These are phyloP conservation scores for Germaria angustata DNA, from an alignment of 2,888 invertebrate genomes.

Conservation along the genomic window DNA sequence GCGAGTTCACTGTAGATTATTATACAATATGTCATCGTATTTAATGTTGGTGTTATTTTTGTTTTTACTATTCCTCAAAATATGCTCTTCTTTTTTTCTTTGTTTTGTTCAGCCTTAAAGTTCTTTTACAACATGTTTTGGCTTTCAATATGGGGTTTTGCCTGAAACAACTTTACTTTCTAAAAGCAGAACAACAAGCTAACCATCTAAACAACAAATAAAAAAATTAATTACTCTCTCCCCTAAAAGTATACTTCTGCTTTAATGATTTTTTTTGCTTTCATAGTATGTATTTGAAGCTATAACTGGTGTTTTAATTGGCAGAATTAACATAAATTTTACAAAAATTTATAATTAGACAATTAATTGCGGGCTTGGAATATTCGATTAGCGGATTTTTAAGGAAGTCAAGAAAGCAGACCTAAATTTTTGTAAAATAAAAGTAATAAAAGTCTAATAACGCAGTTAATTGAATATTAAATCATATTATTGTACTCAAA, in stretches of 20 bases:
- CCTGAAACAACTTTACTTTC: neutral
- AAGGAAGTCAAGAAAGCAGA: neutral
- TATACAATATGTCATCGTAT: slow-evolving; percentile 20
- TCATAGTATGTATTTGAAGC: neutral
- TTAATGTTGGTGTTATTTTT: neutral
- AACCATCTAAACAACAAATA: slow-evolving; percentile 3
- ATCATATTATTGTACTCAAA: no score
- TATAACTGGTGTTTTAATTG: slow-evolving; percentile 39
- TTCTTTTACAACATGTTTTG: neutral
- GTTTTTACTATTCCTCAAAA: neutral
- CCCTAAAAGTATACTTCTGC: slow-evolving; percentile 29
- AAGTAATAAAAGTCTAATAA: neutral
- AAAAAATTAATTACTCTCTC: slow-evolving; percentile 24
- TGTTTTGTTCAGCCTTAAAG: neutral
- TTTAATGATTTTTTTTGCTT: neutral
- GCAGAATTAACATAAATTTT: neutral
- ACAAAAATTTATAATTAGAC: slow-evolving; percentile 10
- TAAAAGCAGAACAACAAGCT: neutral
- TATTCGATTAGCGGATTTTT: neutral
- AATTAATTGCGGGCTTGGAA: neutral
- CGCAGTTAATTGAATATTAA: neutral
- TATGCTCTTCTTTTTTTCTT: neutral
- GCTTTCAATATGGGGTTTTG: slow-evolving; percentile 25
- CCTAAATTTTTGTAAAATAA: neutral
- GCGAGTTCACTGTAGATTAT: no score